Evolutionary conservation across 2,888 invertebrate species (phyloP), one percentile per base, ranked within the genome.

Genomic region (Autographa gamma): DNA sequence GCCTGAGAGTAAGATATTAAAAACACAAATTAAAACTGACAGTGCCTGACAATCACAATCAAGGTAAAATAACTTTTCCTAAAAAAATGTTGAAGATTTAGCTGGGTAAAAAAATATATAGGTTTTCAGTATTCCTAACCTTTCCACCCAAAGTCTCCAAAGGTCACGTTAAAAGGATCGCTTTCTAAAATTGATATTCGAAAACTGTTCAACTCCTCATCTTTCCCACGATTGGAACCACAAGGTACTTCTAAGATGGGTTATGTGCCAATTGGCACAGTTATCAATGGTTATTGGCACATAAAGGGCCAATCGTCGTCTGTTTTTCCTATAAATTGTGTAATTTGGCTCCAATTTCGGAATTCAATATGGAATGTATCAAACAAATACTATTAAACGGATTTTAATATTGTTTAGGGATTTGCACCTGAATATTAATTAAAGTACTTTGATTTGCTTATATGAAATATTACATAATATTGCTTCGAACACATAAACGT

Each of bases 241-340:
- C 38, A 64, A 34, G 16, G 69, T 73, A 78, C 56, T 70, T 80
- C 58, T 64, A 63, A 82, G 74, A 75, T 73, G 69, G 66, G 75
- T 82, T 76, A 82, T 82, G 73, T 81, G 80, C 84, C 82, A 85
- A 83, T 79, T 76, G 85, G 81, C 79, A 82, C 71, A 79, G 80
- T 82, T 83, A 82, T 82, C 82, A 80, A 74, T 79, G 76, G 80
- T 86, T 82, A 87, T 87, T 83, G 87, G 79, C 81, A 80, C 78
- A 85, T 85, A 85, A 86, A 70, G 79, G 77, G 73, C 73, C 79
- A 71, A 87, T 87, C 80, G 82, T 72, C 75, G 75, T 76, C 76
- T 75, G 80, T 83, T 85, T 86, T 85, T 81, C 77, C 70, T 72
- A 77, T 84, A 81, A 86, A 83, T 83, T 80, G 76, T 77, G 75